phyloP scores from a whole-genome alignment of 2,888 invertebrate genomes.

The Tenthredo mesomela region DNA sequence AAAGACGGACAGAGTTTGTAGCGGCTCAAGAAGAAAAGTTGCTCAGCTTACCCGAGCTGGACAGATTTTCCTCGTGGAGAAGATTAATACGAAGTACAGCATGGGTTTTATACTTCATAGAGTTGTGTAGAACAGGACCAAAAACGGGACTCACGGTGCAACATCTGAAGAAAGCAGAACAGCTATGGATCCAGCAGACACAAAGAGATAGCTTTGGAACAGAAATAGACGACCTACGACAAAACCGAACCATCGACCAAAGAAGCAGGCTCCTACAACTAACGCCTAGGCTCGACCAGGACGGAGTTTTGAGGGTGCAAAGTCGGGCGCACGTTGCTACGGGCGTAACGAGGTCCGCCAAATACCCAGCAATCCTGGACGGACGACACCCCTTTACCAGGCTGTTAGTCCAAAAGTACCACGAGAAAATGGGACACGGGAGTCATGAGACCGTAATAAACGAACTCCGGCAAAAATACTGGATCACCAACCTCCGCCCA shows the following conservation, averaged over 20 bases:
- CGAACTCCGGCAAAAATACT: constrained; percentile 54
- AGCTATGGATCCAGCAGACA: not conserved
- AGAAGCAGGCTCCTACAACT: constrained; percentile 44
- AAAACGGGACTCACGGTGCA: not conserved
- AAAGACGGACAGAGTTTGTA: no score
- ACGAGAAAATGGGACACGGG: constrained; percentile 45
- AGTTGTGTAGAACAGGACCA: not conserved
- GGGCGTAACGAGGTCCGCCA: constrained; percentile 56
- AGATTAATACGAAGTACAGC: constrained; percentile 6
- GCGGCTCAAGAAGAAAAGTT: no score
- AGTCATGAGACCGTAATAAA: constrained; percentile 53
- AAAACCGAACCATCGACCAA: not conserved
- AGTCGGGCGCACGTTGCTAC: constrained; percentile 13
- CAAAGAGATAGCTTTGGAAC: not conserved
- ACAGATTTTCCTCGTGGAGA: no score
- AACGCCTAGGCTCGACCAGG: constrained; percentile 38
- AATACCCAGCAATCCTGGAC: constrained; percentile 59
- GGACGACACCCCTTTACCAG: constrained; percentile 55
- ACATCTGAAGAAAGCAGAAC: not conserved
- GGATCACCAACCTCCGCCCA: constrained; percentile 54
- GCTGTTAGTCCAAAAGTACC: constrained; percentile 56
- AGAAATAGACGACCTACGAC: not conserved
- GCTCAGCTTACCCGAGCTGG: no score
- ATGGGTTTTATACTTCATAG: not conserved
- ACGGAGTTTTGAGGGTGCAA: constrained; percentile 33